phyloP scores from a whole-genome alignment of 2,888 invertebrate genomes.

The Drosophila lutescens region DNA sequence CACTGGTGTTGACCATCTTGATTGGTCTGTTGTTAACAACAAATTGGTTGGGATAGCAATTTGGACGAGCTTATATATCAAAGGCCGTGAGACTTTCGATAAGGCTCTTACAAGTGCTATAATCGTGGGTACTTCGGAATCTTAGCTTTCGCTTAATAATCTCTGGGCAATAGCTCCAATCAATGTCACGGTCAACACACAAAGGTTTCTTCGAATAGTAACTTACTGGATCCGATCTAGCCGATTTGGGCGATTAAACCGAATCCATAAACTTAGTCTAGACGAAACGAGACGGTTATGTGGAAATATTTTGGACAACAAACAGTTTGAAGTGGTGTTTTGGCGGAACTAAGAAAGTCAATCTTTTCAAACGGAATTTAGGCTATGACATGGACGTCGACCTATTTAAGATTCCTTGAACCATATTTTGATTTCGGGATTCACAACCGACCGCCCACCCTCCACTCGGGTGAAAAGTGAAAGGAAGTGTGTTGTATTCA shows the following conservation, averaged over 20 bases:
- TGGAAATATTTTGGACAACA: background rate
- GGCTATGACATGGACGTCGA: background rate
- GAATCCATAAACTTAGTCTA: background rate
- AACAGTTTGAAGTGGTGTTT: background rate
- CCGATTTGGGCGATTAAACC: background rate
- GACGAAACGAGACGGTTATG: background rate
- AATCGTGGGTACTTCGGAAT: background rate
- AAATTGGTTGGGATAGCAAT: background rate
- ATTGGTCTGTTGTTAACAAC: background rate
- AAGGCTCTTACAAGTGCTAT: background rate
- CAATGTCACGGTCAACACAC: background rate
- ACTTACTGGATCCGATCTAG: background rate
- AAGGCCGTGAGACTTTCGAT: background rate
- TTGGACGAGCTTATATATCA: constrained; percentile 5
- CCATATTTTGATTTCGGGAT: too few relatives aligned
- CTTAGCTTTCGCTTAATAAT: background rate
- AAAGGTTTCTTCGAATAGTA: background rate
- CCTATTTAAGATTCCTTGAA: too few relatives aligned
- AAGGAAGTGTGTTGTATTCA: too few relatives aligned
- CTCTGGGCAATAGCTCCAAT: background rate
- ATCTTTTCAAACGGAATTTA: background rate
- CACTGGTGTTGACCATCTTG: constrained; percentile 5
- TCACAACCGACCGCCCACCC: too few relatives aligned
- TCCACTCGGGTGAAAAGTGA: too few relatives aligned
- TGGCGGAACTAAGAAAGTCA: background rate